Base-by-base conservation (phyloP, 2,797 vertebrate species). In the Halcyon smyrnensis region DNA sequence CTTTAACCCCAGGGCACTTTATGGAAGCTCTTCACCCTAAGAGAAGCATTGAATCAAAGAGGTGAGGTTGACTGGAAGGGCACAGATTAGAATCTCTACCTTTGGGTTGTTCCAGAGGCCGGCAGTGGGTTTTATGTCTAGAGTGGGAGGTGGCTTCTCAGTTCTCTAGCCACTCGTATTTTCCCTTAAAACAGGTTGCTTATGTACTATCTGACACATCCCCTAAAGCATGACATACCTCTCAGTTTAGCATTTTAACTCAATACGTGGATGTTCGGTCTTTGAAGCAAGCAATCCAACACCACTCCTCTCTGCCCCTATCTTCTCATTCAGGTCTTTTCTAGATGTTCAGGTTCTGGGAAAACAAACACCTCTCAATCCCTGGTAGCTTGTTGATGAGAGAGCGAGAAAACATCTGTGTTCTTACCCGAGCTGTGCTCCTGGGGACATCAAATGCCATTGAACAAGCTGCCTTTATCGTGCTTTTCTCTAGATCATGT, bases 11-110 rank as follows among this genome's bases (percentile, higher is more conserved):
- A 4, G 50, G 43, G 41, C 45, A 3, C 36, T 3, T 11, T 1
- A 1, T 14, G 36, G 30, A 21, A 20, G 53, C 21, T 20, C 20
- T 9, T 19, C 5, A 0, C 32, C 28, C 0, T 60, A 3, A 60
- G 23, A 43, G 41, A 84, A 15, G 20, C 32, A 28, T 8, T 17
- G 39, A 54, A 21, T 45, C 20, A 14, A 18, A 50, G 77, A 87
- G 73, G 67, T 65, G 68, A 83, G 62, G 32, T 4, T 54, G 54
- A 4, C 46, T 30, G 8, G 24, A 21, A 34, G 41, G 3, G 2
- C 2, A 0, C 21, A 9, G 50, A 0, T 34, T 51, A 14, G 19
- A 30, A 39, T 21, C 21, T 21, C 21, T n/a, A 2, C 21, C 4
- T 34, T 18, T 6, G 15, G 18, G 53, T 39, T 32, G n/a, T 16